Base-by-base conservation (phyloP, 2,797 vertebrate species). In the Knipowitschia caucasica region DNA sequence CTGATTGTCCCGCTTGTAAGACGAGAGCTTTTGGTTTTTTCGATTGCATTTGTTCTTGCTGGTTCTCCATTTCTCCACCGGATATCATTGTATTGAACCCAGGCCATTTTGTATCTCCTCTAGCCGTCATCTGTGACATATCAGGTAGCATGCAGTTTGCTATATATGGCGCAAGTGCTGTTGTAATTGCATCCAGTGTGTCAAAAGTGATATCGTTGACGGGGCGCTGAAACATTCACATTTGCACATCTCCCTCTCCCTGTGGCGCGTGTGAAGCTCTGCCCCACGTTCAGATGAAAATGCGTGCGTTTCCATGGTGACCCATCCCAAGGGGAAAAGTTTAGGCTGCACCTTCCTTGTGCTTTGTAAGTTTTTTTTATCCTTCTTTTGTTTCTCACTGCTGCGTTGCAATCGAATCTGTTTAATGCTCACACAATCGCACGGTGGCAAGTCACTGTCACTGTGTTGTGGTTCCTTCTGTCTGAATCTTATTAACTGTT, bases 291-390 rank as follows among this genome's bases (percentile, higher is more conserved):
- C 59, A 39, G 46, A 63, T 69, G 82, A 78, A 78, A 88, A 75
- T 62, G 71, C 75, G 64, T 67, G 49, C 4, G 82, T 89, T 80
- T 80, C 81, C 86, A 90, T 89, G 85, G 82, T 46, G 68, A 89
- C 75, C 71, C 51, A 59, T 89, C 84, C 88, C 84, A 49, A 59
- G 69, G 82, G 88, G 64, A 80, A 83, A 78, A 78, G 77, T 86
- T 77, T 72, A 71, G 64, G 73, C 67, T 55, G 72, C 75, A 71
- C 81, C 42, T 59, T 70, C 60, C 67, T 64, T 65, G n/a, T 66
- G 68, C 49, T 67, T n/a, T n/a, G n/a, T n/a, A n/a, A n/a, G n/a
- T n/a, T n/a, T n/a, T 17, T 47, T 56, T 57, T 33, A 54, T 70
- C 53, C 66, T 47, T 69, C 53, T 56, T 73, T 76, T 74, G 71